A percentile compares a stretch with the other conserved stretches of the same genome.
Conservation (phyloP, 2,888 invertebrate species). For the Chaitophorus viminalis region DNA sequence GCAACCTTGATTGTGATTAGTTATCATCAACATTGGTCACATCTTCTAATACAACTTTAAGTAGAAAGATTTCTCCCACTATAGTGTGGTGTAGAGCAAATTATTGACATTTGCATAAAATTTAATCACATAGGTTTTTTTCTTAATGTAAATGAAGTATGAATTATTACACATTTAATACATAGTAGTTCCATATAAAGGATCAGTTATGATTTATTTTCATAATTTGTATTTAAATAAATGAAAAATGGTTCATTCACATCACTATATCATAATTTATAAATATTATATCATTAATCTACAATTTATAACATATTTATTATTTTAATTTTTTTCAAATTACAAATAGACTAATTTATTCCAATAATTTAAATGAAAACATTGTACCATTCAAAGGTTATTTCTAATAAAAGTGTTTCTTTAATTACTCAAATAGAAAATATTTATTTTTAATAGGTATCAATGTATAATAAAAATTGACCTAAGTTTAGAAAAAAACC, state of each 20-base stretch:
- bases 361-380: background rate
- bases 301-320: no score
- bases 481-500: background rate
- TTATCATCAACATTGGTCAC: no score
- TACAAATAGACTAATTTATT: no score
- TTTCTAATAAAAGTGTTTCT: background rate
- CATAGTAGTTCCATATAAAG: background rate
- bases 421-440: background rate
- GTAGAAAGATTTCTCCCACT: no score
- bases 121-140: no score
- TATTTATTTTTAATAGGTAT: background rate
- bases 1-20: no score
- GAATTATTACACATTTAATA: background rate
- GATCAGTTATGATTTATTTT: conserved; percentile 21
- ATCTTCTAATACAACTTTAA: no score
- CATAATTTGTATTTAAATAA: background rate
- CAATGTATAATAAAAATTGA: background rate
- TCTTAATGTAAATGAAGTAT: no score
- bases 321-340: no score
- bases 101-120: no score
- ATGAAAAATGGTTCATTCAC: background rate
- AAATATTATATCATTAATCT: background rate
- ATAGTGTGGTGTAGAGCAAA: no score
- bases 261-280: background rate
- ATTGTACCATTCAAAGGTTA: background rate